A percentile compares a stretch with the other conserved stretches of the same genome.
Conservation (phyloP, 1,140 invertebrate genomes). For the Macrosteles quadrilineatus region DNA sequence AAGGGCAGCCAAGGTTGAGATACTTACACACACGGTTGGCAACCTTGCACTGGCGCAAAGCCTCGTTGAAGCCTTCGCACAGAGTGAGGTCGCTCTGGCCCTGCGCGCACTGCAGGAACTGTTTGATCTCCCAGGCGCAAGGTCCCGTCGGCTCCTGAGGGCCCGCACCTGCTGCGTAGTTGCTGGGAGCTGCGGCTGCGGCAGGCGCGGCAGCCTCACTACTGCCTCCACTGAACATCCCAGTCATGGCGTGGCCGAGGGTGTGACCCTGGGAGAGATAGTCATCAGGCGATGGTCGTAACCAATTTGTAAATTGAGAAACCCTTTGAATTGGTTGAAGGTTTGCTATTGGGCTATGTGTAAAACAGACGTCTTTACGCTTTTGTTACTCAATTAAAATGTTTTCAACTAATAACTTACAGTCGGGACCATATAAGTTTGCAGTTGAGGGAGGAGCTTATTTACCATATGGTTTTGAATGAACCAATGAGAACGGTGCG, state of each 20-base stretch:
- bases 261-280: conserved; percentile 67
- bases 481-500: no score
- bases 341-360: no score
- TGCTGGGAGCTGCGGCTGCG: conserved; percentile 44
- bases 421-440: no score
- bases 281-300: neutral
- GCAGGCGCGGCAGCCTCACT: conserved; percentile 47
- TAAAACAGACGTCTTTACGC: no score
- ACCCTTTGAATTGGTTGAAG: no score
- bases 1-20: neutral
- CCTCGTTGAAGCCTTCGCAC: conserved; percentile 93
- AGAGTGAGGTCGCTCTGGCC: conserved; percentile 80
- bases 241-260: conserved; percentile 80
- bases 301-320: neutral
- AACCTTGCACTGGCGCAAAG: conserved; percentile 84
- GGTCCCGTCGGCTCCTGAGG: conserved; percentile 60
- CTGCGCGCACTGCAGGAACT: conserved; percentile 86
- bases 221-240: conserved; percentile 75
- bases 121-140: conserved; percentile 86
- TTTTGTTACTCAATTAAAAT: no score
- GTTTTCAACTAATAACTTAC: no score
- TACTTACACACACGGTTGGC: conserved; percentile 50
- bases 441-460: no score
- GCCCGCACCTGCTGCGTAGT: conserved; percentile 48
- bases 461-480: no score